A percentile compares a stretch with the other conserved stretches of the same genome.
phyloP scores from a whole-genome alignment of 2,113 vertebrate species.

The Thermophis baileyi region DNA sequence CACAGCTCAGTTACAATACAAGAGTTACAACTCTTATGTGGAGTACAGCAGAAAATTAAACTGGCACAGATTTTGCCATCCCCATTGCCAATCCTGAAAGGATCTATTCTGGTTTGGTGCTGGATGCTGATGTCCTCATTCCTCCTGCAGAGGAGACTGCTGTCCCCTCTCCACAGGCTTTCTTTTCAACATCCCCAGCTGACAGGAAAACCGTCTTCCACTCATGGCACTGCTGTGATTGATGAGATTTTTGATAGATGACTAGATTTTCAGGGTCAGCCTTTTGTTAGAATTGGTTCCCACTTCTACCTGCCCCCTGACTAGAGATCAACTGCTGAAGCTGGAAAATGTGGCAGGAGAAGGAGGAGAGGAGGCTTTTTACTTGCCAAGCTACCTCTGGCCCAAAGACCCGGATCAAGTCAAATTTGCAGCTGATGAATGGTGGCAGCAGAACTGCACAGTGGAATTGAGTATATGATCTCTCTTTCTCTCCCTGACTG shows the following conservation, averaged over 20 bases:
- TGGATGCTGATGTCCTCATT: neutral
- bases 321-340: neutral
- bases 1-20: neutral
- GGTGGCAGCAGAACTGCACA: neutral
- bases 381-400: neutral
- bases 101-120: neutral
- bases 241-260: neutral
- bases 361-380: neutral
- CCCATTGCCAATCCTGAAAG: neutral
- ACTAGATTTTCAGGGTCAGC: neutral
- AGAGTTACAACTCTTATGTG: neutral
- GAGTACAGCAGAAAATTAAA: neutral
- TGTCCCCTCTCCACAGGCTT: neutral
- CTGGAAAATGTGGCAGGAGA: neutral
- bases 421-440: neutral
- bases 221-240: neutral
- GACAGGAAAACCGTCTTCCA: neutral
- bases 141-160: neutral
- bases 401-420: neutral
- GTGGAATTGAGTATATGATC: neutral
- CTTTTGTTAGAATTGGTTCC: neutral
- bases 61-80: neutral
- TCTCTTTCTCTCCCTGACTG: neutral
- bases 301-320: neutral
- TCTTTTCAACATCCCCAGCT: neutral